phyloP scores from a whole-genome alignment of 1,140 invertebrate genomes.

The Heliconius congener region DNA sequence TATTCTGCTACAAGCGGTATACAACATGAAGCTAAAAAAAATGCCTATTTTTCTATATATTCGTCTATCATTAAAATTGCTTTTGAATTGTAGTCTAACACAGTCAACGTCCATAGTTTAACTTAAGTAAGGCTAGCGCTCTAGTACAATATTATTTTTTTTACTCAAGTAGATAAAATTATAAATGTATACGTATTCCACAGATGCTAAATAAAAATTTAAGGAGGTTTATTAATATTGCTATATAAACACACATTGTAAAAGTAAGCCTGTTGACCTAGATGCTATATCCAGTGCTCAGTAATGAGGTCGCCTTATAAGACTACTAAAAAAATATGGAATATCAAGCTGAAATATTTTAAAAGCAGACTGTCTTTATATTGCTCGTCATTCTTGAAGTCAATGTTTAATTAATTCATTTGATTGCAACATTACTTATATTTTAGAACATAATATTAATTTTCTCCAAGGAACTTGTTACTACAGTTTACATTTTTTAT shows the following conservation, averaged over 20 bases:
- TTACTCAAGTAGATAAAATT: too few relatives aligned
- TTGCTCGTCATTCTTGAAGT: neutral
- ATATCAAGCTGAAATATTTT: neutral
- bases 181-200: too few relatives aligned
- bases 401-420: neutral
- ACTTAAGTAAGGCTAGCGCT: too few relatives aligned
- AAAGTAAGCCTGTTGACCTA: constrained; percentile 22
- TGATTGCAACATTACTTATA: neutral
- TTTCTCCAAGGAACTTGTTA: too few relatives aligned
- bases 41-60: too few relatives aligned
- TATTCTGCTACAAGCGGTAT: too few relatives aligned
- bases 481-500: too few relatives aligned
- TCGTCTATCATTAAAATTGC: too few relatives aligned
- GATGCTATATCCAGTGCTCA: constrained; percentile 25
- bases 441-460: neutral
- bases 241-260: constrained; percentile 18
- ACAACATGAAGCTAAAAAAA: too few relatives aligned
- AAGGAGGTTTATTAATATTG: constrained; percentile 8
- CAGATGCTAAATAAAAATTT: neutral
- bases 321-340: constrained; percentile 7
- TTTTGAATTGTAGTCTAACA: too few relatives aligned
- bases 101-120: too few relatives aligned
- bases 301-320: constrained; percentile 19
- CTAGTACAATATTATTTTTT: too few relatives aligned
- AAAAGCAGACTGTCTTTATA: neutral